phyloP scores from a whole-genome alignment of 2,113 vertebrate genomes.

The Baryphthengus martii region DNA sequence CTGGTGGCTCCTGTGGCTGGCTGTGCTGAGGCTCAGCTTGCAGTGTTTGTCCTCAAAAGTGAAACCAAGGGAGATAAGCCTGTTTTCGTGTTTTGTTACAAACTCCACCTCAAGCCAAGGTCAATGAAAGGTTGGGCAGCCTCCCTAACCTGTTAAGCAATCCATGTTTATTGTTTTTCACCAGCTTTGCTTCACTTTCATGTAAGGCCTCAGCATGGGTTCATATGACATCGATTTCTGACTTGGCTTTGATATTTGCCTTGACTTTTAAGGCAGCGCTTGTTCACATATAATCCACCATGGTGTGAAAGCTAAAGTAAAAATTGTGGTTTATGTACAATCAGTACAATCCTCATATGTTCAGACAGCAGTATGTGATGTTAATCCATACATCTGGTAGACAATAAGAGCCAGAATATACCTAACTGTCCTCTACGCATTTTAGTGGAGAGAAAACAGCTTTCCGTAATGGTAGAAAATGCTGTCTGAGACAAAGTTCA shows the following conservation, averaged over 20 bases:
- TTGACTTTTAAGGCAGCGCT: neutral
- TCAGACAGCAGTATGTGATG: neutral
- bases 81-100: conserved; percentile 5
- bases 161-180: neutral
- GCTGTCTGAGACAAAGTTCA: neutral
- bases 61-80: neutral
- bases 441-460: neutral
- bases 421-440: neutral
- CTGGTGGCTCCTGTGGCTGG: neutral
- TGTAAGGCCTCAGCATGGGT: neutral
- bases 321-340: neutral
- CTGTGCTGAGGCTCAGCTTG: neutral
- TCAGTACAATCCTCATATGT: neutral
- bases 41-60: neutral
- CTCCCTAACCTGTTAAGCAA: neutral
- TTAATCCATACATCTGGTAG: neutral
- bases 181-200: neutral
- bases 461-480: neutral
- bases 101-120: neutral
- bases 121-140: neutral
- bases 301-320: neutral
- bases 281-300: neutral
- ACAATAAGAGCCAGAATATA: neutral
- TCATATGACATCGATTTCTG: neutral
- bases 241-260: neutral